Evolutionary conservation across 2,888 invertebrate species (phyloP).

Genomic region (Nymphalis c-album): DNA sequence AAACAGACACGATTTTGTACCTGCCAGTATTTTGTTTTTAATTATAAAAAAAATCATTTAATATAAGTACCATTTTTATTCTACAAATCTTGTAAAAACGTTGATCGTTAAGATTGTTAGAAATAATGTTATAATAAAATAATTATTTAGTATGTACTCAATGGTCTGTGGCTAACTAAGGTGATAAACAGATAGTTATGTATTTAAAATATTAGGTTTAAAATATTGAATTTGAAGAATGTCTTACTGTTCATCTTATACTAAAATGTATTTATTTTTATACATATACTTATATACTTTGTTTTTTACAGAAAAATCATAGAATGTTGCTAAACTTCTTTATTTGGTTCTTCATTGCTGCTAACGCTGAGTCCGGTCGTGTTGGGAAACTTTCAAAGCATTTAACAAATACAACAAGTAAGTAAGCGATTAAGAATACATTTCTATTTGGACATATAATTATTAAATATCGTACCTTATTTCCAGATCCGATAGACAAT

Average conservation of each 20-base stretch:
- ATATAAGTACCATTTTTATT: background rate
- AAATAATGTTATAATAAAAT: too few species aligned
- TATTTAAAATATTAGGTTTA: too few species aligned
- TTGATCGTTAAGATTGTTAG: too few species aligned
- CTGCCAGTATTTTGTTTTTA: slow-evolving; percentile 29
- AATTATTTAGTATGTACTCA: too few species aligned
- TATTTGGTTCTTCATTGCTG: slow-evolving; percentile 38
- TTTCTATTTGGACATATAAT: background rate
- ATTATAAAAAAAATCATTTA: slow-evolving; percentile 14
- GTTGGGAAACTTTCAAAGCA: slow-evolving; percentile 38
- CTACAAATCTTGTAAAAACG: background rate
- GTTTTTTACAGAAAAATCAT: slow-evolving; percentile 43
- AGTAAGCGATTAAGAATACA: background rate
- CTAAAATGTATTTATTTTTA: background rate
- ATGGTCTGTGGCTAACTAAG: too few species aligned
- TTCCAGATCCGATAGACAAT: slow-evolving; percentile 61
- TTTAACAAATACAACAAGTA: slow-evolving; percentile 38
- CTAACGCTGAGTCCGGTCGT: slow-evolving; percentile 39
- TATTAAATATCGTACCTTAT: background rate
- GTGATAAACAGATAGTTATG: too few species aligned
- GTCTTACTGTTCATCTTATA: too few species aligned
- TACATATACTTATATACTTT: background rate
- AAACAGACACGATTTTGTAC: slow-evolving; percentile 46
- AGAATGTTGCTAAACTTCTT: slow-evolving; percentile 36
- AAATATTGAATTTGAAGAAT: too few species aligned